A percentile compares a stretch with the other conserved stretches of the same genome.
Conservation (phyloP, 2,797 vertebrate species). For the Pseudochirops corinnae region DNA sequence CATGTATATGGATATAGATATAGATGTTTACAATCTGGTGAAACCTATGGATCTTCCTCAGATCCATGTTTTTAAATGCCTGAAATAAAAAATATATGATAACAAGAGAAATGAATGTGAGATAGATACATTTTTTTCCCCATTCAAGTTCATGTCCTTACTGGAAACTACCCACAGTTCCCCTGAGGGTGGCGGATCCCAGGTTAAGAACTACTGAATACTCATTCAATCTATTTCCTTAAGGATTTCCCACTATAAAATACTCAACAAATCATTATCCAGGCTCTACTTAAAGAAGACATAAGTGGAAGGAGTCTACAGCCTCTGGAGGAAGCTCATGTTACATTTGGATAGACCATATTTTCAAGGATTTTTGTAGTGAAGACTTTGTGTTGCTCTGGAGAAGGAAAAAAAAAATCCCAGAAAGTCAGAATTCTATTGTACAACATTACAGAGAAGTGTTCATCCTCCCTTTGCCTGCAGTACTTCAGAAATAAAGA, state of each 20-base stretch:
- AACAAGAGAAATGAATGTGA: not conserved
- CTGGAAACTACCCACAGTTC: accelerated
- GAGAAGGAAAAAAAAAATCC: not conserved
- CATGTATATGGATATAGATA: not conserved
- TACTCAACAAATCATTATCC: not conserved
- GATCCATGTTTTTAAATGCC: not conserved
- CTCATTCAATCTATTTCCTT: not conserved
- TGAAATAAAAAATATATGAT: not conserved
- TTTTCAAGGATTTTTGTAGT: not conserved
- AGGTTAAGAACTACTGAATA: not conserved
- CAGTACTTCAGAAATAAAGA: not conserved
- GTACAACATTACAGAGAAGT: no score
- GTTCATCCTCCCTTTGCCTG: not conserved
- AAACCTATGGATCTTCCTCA: not conserved
- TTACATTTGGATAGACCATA: no score
- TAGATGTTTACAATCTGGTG: not conserved
- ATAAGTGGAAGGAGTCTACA: not conserved
- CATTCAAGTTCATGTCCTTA: not conserved
- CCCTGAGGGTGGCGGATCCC: not conserved
- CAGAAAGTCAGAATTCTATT: not conserved
- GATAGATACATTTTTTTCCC: not conserved
- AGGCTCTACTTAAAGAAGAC: not conserved
- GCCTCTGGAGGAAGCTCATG: not conserved
- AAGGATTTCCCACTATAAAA: not conserved
- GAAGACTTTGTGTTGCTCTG: not conserved